These are phyloP conservation scores for Trichopoda pennipes DNA, from an alignment of 2,888 invertebrate genomes.

Conservation along the genomic window DNA sequence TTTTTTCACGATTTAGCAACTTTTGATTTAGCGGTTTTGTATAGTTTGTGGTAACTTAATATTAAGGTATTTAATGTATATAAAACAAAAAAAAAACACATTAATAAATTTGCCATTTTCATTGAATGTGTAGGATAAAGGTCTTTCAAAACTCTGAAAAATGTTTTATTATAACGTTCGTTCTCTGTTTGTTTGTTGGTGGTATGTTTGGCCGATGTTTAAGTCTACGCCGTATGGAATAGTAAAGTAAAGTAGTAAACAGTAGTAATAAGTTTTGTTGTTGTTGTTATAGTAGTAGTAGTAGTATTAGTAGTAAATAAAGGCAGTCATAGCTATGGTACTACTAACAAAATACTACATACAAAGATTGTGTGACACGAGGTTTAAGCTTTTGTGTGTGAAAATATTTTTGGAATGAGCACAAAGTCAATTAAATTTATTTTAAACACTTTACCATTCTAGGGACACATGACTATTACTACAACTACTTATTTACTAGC, in stretches of 20 bases:
- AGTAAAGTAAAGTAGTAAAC: conserved; percentile 49
- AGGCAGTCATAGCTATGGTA: conserved; percentile 43
- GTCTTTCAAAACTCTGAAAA: conserved; percentile 34
- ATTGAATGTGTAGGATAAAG: not conserved
- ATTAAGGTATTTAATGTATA: too few relatives aligned
- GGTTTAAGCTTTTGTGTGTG: conserved; percentile 77
- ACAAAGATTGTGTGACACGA: conserved; percentile 67
- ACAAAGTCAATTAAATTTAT: conserved; percentile 69
- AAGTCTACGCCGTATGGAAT: not conserved
- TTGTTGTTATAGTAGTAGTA: conserved; percentile 3
- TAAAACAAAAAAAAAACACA: too few relatives aligned
- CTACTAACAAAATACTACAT: conserved; percentile 15
- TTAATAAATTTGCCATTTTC: too few relatives aligned
- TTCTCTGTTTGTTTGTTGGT: conserved; percentile 53
- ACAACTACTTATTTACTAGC: conserved; percentile 50
- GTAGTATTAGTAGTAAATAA: conserved; percentile 35
- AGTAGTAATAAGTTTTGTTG: conserved; percentile 28
- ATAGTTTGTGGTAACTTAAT: too few relatives aligned
- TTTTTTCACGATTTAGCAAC: too few relatives aligned
- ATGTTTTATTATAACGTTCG: conserved; percentile 29
- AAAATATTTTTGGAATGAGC: conserved; percentile 75
- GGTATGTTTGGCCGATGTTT: conserved; percentile 58
- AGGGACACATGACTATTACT: conserved; percentile 67
- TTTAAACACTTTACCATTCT: conserved; percentile 69
- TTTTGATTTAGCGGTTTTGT: too few relatives aligned